Base-by-base conservation (phyloP, 2,113 vertebrate genomes). In the Trichechus manatus region DNA sequence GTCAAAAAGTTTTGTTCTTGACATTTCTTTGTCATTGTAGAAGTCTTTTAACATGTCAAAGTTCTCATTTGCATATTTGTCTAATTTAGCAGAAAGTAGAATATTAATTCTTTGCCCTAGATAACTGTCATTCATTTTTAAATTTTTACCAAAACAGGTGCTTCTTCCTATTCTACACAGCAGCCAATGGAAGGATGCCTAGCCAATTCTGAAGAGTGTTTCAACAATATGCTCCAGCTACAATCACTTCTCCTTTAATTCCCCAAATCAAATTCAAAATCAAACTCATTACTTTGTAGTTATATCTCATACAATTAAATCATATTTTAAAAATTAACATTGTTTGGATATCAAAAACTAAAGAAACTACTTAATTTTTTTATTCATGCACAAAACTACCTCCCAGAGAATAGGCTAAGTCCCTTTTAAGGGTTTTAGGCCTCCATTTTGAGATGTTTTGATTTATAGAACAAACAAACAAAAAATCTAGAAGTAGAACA, bases 351-450 rank as follows among this genome's bases (percentile, higher is more conserved):
- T 53, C 84, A 31, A 44, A 92, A 96, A 96, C 56, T 93, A 29
- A 0, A 66, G 19, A 64, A 94, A 86, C 36, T 93, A 47, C n/a
- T 98, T 97, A 96, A 96, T 98, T 98, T 97, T 93, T 97, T 97
- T 97, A 96, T 96, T 96, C 94, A 95, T 98, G 98, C 98, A 99
- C 97, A 99, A 97, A 98, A 99, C 98, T 98, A 99, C 98, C 98
- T 98, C 98, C 99, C 98, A 94, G 98, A 98, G 98, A 96, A 95
- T 93, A 98, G 98, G 98, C 98, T 98, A 96, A 94, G 98, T 98
- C 98, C 98, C 98, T 98, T 97, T 78, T 95, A 97, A 97, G 96
- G 89, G 90, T 23, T 91, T 98, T 99, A 99, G 97, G 85, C 79
- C 82, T 98, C 98, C 99, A 99, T 99, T 29, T n/a, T 98, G 93